phyloP scores from a whole-genome alignment of 1,140 invertebrate species.

The Drosophila pandora region DNA sequence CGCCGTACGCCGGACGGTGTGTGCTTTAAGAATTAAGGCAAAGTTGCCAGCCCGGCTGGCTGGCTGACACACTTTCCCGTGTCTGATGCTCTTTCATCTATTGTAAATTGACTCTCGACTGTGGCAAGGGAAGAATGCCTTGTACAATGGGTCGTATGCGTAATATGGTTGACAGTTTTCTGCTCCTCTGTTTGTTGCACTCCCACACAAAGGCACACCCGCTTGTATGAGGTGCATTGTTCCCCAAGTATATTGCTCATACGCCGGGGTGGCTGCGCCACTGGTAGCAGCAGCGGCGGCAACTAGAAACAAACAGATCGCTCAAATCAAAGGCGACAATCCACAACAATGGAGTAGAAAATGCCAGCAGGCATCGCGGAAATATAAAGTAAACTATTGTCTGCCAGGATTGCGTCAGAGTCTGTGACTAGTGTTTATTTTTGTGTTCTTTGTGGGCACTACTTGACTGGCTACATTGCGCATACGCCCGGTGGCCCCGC shows the following conservation, averaged over 20 bases:
- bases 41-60: conserved; percentile 8
- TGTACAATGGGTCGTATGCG: conserved; percentile 52
- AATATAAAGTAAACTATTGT: conserved; percentile 51
- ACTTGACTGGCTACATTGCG: conserved; percentile 22
- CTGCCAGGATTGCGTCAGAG: conserved; percentile 28
- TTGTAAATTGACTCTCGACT: conserved; percentile 56
- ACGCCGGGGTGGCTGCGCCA: conserved; percentile 3
- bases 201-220: conserved; percentile 10
- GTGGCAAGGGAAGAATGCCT: conserved; percentile 11
- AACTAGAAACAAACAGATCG: conserved; percentile 35
- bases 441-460: conserved; percentile 19
- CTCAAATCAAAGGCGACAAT: conserved; percentile 49
- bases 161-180: conserved; percentile 41
- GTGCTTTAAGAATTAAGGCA: conserved; percentile 16
- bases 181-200: conserved; percentile 3
- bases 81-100: conserved; percentile 33
- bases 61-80: conserved; percentile 30
- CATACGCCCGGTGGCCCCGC: conserved; percentile 28
- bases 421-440: conserved; percentile 13
- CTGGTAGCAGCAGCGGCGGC: neutral
- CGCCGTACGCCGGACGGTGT: conserved; percentile 19
- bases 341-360: conserved; percentile 35
- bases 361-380: conserved; percentile 37
- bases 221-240: conserved; percentile 34
- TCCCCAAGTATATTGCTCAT: conserved; percentile 22